Percentiles rank a stretch among this genome's conserved stretches.
Evolutionary conservation across 2,113 vertebrate genomes (phyloP).

Genomic region (Podiceps cristatus): DNA sequence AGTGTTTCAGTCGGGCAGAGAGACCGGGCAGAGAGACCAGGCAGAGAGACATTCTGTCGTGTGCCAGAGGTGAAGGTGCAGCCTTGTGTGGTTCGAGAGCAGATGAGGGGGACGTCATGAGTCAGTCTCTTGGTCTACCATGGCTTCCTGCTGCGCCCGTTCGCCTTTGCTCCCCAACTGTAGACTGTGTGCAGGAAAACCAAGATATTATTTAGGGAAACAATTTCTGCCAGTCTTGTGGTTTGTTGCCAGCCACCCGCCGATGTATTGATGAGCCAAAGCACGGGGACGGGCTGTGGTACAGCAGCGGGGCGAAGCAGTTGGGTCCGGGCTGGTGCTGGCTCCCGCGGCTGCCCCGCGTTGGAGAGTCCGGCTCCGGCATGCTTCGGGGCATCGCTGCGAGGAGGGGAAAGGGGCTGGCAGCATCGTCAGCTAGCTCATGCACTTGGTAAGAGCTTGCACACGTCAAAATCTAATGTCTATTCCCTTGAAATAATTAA

Average conservation of each 20-base stretch:
- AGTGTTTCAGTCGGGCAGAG: not conserved
- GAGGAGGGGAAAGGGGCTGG: not conserved
- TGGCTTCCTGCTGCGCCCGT: not conserved
- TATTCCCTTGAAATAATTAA: not conserved
- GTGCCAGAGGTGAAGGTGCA: not conserved
- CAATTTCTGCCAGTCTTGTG: not conserved
- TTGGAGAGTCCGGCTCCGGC: not conserved
- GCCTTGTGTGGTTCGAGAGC: not conserved
- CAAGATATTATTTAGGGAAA: not conserved
- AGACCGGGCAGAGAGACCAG: too few species aligned
- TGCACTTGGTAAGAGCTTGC: not conserved
- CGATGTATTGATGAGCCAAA: not conserved
- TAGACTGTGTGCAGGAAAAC: not conserved
- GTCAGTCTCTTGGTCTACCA: not conserved
- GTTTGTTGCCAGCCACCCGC: not conserved
- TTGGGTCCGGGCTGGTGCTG: not conserved
- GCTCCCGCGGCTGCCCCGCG: not conserved
- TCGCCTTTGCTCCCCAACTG: not conserved
- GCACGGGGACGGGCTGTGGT: not conserved
- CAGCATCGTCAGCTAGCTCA: not conserved
- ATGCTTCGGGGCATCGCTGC: not conserved
- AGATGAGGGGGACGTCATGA: fast-evolving
- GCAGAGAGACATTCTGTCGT: too few species aligned
- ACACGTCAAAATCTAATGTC: not conserved
- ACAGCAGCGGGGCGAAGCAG: not conserved